These are phyloP conservation scores for Vanessa tameamea DNA, from an alignment of 1,140 invertebrate genomes.

Conservation along the genomic window DNA sequence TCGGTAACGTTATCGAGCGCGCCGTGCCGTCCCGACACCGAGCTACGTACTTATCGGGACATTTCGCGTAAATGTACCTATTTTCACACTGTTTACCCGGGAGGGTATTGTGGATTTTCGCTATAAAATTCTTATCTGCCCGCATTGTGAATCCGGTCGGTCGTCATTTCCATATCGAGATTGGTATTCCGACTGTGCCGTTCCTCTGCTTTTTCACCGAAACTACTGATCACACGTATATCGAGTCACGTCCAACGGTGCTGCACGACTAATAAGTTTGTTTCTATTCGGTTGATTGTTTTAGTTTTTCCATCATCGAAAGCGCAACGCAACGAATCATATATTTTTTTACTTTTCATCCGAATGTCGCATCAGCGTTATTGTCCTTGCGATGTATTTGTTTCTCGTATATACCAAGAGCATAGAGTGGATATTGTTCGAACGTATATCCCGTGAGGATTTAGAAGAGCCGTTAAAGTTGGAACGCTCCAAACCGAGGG, in stretches of 20 bases:
- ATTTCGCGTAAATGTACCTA: slow-evolving; percentile 49
- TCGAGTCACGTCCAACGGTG: slow-evolving; percentile 49
- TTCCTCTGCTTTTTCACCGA: slow-evolving; percentile 48
- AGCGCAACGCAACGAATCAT: slow-evolving; percentile 5
- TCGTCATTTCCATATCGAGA: slow-evolving; percentile 73
- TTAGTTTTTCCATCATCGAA: slow-evolving; percentile 23
- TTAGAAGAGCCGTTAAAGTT: slow-evolving; percentile 55
- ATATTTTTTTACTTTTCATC: neutral
- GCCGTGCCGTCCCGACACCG: slow-evolving; percentile 33
- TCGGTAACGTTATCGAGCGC: slow-evolving; percentile 25
- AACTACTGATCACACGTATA: slow-evolving; percentile 42
- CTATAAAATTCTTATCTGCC: slow-evolving; percentile 75
- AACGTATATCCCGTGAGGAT: slow-evolving; percentile 46
- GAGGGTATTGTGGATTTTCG: slow-evolving; percentile 51
- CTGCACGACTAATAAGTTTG: slow-evolving; percentile 46
- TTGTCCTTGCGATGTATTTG: slow-evolving; percentile 7
- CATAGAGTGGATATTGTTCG: slow-evolving; percentile 9
- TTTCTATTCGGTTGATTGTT: slow-evolving; percentile 46
- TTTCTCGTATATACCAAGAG: slow-evolving; percentile 18
- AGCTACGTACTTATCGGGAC: slow-evolving; percentile 53
- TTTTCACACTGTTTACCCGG: slow-evolving; percentile 50
- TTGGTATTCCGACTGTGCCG: slow-evolving; percentile 57
- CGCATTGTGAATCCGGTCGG: slow-evolving; percentile 67
- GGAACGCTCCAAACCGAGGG: slow-evolving; percentile 52
- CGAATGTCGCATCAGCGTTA: slow-evolving; percentile 4